Percentiles rank a stretch among this genome's conserved stretches.
phyloP scores from a whole-genome alignment of 2,113 vertebrate species.

The Toxostoma redivivum region DNA sequence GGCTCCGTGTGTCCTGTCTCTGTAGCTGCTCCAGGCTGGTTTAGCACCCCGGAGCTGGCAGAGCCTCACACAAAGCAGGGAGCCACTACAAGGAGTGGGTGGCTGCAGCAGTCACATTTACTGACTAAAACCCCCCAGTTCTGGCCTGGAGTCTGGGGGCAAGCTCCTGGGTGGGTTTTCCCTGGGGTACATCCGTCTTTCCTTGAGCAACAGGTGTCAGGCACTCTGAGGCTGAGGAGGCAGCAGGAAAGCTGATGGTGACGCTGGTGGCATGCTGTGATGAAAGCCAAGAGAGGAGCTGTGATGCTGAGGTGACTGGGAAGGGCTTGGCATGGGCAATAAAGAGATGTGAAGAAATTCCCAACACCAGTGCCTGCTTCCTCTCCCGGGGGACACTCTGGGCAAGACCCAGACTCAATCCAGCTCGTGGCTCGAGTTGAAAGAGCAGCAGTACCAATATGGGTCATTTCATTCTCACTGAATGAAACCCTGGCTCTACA shows the following conservation, averaged over 20 bases:
- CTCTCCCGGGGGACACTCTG: accelerated
- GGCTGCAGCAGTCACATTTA: background rate
- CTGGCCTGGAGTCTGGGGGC: no score
- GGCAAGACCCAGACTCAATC: background rate
- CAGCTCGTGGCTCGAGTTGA: background rate
- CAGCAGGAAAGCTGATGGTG: background rate
- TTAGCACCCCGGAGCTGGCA: background rate
- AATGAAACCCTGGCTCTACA: background rate
- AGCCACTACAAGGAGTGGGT: accelerated
- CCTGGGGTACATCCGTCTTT: no score
- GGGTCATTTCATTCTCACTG: background rate
- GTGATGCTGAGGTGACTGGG: background rate
- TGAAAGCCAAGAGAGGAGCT: background rate
- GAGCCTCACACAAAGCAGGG: accelerated
- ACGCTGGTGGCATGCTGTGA: accelerated
- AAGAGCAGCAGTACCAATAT: background rate
- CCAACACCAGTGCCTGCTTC: background rate
- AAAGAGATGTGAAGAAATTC: background rate
- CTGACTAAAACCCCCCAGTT: accelerated
- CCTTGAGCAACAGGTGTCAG: background rate
- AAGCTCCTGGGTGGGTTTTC: background rate
- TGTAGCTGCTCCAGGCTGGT: no score
- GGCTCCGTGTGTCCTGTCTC: no score
- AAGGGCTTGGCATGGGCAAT: background rate
- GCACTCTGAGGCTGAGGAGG: accelerated